Evolutionary conservation across 30 jellyfish, hydroid and myxozoan species (phyloP), one percentile per base, ranked within the genome.

Genomic region (Nemopilema nomurai): DNA sequence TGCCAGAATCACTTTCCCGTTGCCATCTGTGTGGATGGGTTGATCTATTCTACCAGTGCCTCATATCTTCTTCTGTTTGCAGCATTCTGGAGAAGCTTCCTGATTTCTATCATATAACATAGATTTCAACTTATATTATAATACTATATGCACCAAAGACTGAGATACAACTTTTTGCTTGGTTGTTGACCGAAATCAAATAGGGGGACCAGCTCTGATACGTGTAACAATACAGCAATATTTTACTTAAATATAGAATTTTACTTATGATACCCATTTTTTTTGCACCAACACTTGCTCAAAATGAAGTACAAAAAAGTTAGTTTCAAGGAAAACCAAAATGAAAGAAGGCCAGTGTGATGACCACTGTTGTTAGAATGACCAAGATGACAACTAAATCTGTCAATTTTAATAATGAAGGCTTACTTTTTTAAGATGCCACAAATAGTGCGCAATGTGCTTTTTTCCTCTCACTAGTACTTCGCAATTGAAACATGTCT

Each of bases 1-100:
- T 31, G 85, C 73, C n/a, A 74, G 72, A 22, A 74, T 74, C 73
- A 74, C 85, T 25, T 25, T 21, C 32, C 85, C 85, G 51, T 74
- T 50, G 51, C 85, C 85, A 74, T 50, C 72, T 4, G 49, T 51
- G 85, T 74, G 29, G 81, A 31, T 18, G 85, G 72, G 30, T 41
- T 22, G 28, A 33, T 74, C 85, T 31, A 50, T 31, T 31, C 85
- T 22, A 18, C 72, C 23, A 71, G 52, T 20, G 65, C 65, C 67
- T 71, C 65, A 71, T 33, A 71, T 22, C 81, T 65, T 28, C 21
- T 65, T 65, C 74, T 65, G 74, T 28, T 1, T 26, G 74, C 74
- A 21, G 74, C 81, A 70, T 70, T 28, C 80, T 19, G 63, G 41
- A 65, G 28, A 65, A 65, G 74, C 31, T 65, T 65, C 74, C 74